Base-by-base conservation (phyloP, 2,113 vertebrate species). In the Stegostoma tigrinum region DNA sequence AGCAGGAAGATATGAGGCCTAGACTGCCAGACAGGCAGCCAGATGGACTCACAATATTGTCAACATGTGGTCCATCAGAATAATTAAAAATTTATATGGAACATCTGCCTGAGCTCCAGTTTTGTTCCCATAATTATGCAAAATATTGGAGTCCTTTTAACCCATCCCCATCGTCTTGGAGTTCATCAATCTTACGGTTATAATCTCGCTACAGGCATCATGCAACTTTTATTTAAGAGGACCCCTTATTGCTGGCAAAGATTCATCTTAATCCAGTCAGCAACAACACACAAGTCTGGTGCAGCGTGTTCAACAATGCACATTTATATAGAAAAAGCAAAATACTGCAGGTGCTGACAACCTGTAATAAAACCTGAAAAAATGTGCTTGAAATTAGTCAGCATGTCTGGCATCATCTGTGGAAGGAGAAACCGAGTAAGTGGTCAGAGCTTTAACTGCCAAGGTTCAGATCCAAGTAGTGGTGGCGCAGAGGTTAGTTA, bases 1-100 rank as follows among this genome's bases (percentile, higher is more conserved):
- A 24, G 42, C 68, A 70, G 68, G 94, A 94, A 24, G 45, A 72
- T 75, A 45, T 19, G 42, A 95, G 67, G 30, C 12, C 68, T 72
- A 45, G 94, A 75, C 42, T 52, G 68, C 93, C 93, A 95, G 93
- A 95, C 93, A 30, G 67, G 23, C 67, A 72, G 93, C 67, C 94
- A 95, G 94, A 95, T 95, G 94, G 94, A 95, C 68, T 72, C 42
- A 72, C 94, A 95, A 95, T 95, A 95, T 95, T 95, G 67, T 75
- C 68, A 48, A 95, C 94, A 95, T 95, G 94, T 2, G 68, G 42
- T 52, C 94, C 68, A 95, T 72, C 72, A 95, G 45, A 72, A 75
- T 70, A 95, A 95, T 95, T 75, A 95, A 95, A 95, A 70, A 72
- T 95, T 95, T 75, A 95, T 95, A 34, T 72, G 27, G 94, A 95